phyloP scores from a whole-genome alignment of 2,888 invertebrate species.

The Rhopalosiphum nymphaeae region DNA sequence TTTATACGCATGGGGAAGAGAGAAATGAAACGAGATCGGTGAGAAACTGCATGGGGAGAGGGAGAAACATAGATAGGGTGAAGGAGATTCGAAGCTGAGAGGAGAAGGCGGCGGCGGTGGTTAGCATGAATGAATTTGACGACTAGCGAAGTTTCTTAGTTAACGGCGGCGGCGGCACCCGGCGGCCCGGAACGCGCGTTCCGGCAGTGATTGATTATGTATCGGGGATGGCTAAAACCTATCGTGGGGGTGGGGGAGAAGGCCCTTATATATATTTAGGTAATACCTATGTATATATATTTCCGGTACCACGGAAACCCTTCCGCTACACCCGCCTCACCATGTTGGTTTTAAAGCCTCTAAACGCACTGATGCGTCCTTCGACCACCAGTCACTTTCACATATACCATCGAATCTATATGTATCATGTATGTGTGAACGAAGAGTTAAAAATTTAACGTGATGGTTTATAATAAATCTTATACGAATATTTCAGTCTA shows the following conservation, averaged over 20 bases:
- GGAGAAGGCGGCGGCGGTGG: conserved; percentile 16
- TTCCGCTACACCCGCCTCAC: neutral
- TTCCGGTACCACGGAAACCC: conserved; percentile 31
- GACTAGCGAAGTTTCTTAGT: conserved; percentile 65
- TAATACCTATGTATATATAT: conserved; percentile 46
- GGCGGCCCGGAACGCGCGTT: conserved; percentile 61
- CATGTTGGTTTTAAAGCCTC: conserved; percentile 39
- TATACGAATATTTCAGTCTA: neutral
- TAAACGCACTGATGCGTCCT: conserved; percentile 56
- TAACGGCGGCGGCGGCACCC: conserved; percentile 62
- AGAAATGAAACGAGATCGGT: neutral
- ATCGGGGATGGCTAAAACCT: conserved; percentile 62
- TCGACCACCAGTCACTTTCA: conserved; percentile 56
- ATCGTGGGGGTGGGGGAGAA: conserved; percentile 15
- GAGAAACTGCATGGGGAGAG: neutral
- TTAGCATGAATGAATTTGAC: conserved; percentile 65
- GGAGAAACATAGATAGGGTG: conserved; percentile 7
- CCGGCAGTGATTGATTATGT: conserved; percentile 65
- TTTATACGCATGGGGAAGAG: neutral
- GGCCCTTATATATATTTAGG: conserved; percentile 57
- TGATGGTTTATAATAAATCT: conserved; percentile 24
- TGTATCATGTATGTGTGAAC: neutral
- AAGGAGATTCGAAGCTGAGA: neutral
- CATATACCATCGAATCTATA: neutral
- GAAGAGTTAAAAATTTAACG: conserved; percentile 42